Conservation (phyloP, 2,113 vertebrate species). For the Tychaedon coryphoeus region DNA sequence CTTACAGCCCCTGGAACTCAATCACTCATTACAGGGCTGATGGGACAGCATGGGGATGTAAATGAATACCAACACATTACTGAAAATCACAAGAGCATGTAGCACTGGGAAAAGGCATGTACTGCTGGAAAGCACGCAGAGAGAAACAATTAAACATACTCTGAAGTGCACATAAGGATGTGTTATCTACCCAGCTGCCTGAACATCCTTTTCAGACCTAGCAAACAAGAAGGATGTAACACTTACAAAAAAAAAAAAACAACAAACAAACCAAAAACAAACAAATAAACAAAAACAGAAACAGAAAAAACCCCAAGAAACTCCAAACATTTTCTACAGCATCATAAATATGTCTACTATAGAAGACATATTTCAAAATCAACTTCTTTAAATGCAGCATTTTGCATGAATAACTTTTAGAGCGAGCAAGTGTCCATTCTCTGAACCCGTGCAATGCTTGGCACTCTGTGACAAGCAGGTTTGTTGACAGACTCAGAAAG, state of each 20-base stretch:
- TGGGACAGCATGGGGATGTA: not conserved
- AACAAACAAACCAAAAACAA: not conserved
- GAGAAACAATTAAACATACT: not conserved
- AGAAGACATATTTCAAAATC: not conserved
- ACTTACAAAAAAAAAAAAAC: not conserved
- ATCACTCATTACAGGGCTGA: not conserved
- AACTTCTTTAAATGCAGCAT: not conserved
- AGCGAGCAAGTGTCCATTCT: not conserved
- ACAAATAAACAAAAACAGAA: too few relatives aligned
- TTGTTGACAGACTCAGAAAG: not conserved
- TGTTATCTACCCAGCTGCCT: constrained; percentile 58
- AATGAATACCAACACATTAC: not conserved
- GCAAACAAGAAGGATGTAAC: not conserved
- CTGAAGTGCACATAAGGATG: not conserved
- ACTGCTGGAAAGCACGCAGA: not conserved
- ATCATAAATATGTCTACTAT: not conserved
- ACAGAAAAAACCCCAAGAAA: not conserved
- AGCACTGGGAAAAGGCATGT: not conserved
- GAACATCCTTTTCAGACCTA: constrained; percentile 66
- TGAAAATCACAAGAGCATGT: not conserved
- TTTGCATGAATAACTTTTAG: not conserved
- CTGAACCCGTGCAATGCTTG: not conserved
- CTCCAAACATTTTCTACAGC: not conserved
- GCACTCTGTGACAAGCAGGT: not conserved
- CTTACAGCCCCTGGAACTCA: not conserved